Evolutionary conservation across 2,113 vertebrate genomes (phyloP), one percentile per base, ranked within the genome.

Genomic region (Stictonetta naevosa): DNA sequence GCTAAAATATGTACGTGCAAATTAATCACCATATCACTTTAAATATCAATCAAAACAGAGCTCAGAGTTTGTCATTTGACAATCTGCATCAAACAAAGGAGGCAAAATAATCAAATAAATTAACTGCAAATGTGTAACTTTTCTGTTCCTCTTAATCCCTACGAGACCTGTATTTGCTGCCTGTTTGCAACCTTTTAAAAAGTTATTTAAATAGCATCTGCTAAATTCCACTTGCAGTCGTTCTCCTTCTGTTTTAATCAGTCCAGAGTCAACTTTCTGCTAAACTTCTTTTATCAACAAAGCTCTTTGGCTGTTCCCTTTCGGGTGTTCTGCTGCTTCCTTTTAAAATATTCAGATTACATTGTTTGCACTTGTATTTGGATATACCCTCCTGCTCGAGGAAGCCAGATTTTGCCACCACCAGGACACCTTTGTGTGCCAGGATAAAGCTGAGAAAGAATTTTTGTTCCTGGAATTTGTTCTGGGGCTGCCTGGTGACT

Each of bases 141-240:
- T 83, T 71, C 0, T 2, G 83, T 82, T 79, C 22, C 19, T 68
- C 69, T 89, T 73, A 64, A 84, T 79, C 74, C 68, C 77, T 71
- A 31, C 60, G 79, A 85, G 75, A 44, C 34, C 18, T 20, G 58
- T 50, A 52, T 67, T 91, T 95, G 60, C 58, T 68, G 63, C 92
- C 90, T 48, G 46, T 69, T 88, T 91, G 85, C 83, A 91, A 52
- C 64, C 26, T 90, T 95, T 86, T 19, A 40, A 52, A 82, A 91
- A 92, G 79, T 89, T 88, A 92, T 92, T 96, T 71, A 67, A 96
- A 80, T 76, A 92, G 71, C 87, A 92, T 92, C 96, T 95, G 94
- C 78, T 91, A 63, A 66, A 85, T 82, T 90, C 82, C 75, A 66
- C 52, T 96, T 94, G 87, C 88, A 83, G 88, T 86, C 63, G 29